Evolutionary conservation across 2,888 invertebrate species (phyloP).

Genomic region (Thymelicus sylvestris): DNA sequence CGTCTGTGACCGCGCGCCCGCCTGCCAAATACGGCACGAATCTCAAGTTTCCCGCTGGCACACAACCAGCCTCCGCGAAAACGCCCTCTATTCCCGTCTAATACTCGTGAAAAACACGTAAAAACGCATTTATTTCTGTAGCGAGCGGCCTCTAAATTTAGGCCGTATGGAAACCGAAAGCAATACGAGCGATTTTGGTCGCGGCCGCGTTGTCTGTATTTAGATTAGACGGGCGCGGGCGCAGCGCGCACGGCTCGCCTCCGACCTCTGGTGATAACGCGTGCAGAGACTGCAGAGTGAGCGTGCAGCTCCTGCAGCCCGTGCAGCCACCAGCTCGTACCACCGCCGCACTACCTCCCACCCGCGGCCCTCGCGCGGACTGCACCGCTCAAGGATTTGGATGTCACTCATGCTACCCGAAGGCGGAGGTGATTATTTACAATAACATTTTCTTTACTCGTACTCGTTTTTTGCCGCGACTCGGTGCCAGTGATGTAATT

Average conservation of each 20-base stretch:
- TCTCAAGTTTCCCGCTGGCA: conserved; percentile 75
- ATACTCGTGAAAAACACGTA: conserved; percentile 74
- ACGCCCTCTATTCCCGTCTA: conserved; percentile 76
- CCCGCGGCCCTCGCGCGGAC: conserved; percentile 41
- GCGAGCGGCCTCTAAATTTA: conserved; percentile 82
- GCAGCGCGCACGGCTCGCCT: conserved; percentile 53
- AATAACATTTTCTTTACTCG: conserved; percentile 21
- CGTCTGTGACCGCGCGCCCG: conserved; percentile 66
- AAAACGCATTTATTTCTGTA: conserved; percentile 82
- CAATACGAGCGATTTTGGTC: conserved; percentile 82
- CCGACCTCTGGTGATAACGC: conserved; percentile 47
- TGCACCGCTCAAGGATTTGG: conserved; percentile 55
- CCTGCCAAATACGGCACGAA: conserved; percentile 82
- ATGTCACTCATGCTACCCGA: conserved; percentile 81
- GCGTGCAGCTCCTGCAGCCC: conserved; percentile 20
- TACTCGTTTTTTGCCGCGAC: conserved; percentile 11
- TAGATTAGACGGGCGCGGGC: conserved; percentile 72
- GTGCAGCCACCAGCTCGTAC: conserved; percentile 38
- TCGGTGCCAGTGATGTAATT: conserved; percentile 25
- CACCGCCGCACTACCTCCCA: conserved; percentile 40
- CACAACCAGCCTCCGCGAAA: conserved; percentile 68
- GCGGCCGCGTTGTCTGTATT: conserved; percentile 80
- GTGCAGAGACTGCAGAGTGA: conserved; percentile 37
- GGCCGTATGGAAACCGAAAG: conserved; percentile 82
- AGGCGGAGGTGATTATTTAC: conserved; percentile 73